Evolutionary conservation across 92 coral and sea anemone species (phyloP).

Genomic region (Palythoa heliodiscus): DNA sequence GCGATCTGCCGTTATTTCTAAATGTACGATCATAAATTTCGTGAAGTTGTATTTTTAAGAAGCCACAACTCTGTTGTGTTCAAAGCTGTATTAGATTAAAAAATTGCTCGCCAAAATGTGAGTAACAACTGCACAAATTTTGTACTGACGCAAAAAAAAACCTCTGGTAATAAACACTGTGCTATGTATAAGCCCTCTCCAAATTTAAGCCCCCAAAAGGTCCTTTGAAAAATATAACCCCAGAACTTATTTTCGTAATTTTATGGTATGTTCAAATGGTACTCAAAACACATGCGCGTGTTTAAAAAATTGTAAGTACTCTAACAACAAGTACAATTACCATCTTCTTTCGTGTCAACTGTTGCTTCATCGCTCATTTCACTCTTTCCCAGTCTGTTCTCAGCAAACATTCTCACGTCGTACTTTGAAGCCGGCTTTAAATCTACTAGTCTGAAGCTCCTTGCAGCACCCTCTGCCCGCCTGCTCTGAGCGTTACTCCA

Average conservation of each 20-base stretch:
- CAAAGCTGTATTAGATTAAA: too few relatives aligned
- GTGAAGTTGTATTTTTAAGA: too few relatives aligned
- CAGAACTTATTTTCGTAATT: too few relatives aligned
- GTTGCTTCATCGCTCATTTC: conserved; percentile 52
- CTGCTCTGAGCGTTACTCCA: conserved; percentile 43
- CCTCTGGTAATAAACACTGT: too few relatives aligned
- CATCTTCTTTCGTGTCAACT: conserved; percentile 70
- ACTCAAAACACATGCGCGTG: background rate
- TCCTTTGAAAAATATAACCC: too few relatives aligned
- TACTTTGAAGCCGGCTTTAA: conserved; percentile 85
- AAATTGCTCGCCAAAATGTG: too few relatives aligned
- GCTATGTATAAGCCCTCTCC: too few relatives aligned
- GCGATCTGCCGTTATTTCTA: too few relatives aligned
- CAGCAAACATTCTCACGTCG: conserved; percentile 75
- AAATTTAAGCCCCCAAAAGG: too few relatives aligned
- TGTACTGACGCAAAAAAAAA: too few relatives aligned
- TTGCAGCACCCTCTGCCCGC: conserved; percentile 44
- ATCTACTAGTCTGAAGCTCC: conserved; percentile 48
- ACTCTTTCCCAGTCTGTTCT: conserved; percentile 78
- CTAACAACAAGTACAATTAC: conserved; percentile 39
- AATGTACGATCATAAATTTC: too few relatives aligned
- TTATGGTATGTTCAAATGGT: background rate
- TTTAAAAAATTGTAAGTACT: background rate
- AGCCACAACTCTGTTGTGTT: too few relatives aligned
- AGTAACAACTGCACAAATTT: background rate